A percentile compares a stretch with the other conserved stretches of the same genome.
phyloP scores from a whole-genome alignment of 2,888 invertebrate species.

The Leuctra nigra region DNA sequence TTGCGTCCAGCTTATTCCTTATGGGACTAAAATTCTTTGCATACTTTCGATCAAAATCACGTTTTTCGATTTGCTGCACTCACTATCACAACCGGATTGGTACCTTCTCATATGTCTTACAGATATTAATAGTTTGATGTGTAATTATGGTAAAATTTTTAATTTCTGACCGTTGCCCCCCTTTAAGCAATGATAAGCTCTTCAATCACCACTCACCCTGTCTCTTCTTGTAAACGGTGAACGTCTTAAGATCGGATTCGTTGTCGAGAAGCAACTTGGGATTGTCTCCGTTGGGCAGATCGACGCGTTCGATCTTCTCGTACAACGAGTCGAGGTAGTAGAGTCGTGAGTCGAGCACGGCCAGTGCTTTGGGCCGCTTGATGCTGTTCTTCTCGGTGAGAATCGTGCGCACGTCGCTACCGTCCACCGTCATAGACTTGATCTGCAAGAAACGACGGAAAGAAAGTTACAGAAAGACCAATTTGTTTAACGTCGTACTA shows the following conservation, averaged over 20 bases:
- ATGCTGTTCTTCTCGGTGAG: conserved; percentile 64
- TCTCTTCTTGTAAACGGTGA: conserved; percentile 83
- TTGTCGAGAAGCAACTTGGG: conserved; percentile 71
- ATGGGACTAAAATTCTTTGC: too few species aligned
- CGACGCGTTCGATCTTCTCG: conserved; percentile 82
- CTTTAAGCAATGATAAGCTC: too few species aligned
- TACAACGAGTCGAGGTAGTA: conserved; percentile 85
- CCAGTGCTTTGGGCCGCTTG: conserved; percentile 70
- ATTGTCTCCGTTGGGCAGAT: conserved; percentile 72
- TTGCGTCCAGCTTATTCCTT: too few species aligned
- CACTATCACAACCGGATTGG: too few species aligned
- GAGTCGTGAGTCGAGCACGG: conserved; percentile 70
- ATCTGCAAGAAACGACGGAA: conserved; percentile 30
- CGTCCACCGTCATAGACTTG: conserved; percentile 62
- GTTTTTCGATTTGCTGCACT: too few species aligned
- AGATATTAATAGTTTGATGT: too few species aligned
- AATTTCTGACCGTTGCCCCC: too few species aligned
- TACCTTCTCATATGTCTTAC: too few species aligned
- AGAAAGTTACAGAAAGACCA: background rate
- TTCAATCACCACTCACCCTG: conserved; percentile 46
- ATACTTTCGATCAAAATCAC: too few species aligned
- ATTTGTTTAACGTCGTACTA: too few species aligned
- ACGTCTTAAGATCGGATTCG: conserved; percentile 78
- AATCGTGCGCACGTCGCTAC: conserved; percentile 59
- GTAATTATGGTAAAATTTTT: too few species aligned